Conservation (phyloP, 2,797 vertebrate species). For the Hephaestus fuliginosus region DNA sequence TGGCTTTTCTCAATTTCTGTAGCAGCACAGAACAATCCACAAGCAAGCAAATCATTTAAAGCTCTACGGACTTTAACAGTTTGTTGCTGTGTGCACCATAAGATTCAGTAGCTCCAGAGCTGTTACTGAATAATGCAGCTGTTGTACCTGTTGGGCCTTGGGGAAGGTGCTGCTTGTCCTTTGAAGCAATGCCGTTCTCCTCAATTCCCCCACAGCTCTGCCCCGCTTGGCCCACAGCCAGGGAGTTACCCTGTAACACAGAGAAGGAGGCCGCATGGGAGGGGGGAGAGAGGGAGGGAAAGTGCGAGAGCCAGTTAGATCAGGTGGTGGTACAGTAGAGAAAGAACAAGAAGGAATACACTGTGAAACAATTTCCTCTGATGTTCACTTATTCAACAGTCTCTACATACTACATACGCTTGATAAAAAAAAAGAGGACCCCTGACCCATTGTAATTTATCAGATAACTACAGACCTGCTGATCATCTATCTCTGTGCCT, state of each 20-base stretch:
- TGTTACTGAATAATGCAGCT: neutral
- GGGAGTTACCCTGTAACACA: slow-evolving; percentile 79
- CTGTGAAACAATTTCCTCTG: neutral
- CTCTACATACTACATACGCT: neutral
- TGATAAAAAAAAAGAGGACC: neutral
- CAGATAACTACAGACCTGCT: neutral
- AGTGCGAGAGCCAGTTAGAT: slow-evolving; percentile 42
- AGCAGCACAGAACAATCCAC: slow-evolving; percentile 21
- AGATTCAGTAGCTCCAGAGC: neutral
- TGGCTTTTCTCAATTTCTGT: slow-evolving; percentile 92
- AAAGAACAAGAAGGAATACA: slow-evolving; percentile 35
- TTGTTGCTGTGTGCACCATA: neutral
- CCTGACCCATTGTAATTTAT: neutral
- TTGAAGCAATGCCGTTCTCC: slow-evolving; percentile 52
- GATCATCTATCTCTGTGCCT: slow-evolving; percentile 5
- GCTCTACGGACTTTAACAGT: neutral
- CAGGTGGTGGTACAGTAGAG: slow-evolving; percentile 23
- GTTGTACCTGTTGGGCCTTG: slow-evolving; percentile 73
- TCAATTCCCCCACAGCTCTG: slow-evolving; percentile 67
- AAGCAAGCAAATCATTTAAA: slow-evolving; percentile 8
- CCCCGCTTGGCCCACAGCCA: slow-evolving; percentile 80
- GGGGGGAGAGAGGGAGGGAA: slow-evolving; percentile 25
- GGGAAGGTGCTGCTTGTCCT: slow-evolving; percentile 65
- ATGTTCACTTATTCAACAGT: neutral
- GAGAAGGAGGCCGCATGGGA: slow-evolving; percentile 31